Conservation (phyloP, 2,888 invertebrate genomes). For the Stegophylla sp. region DNA sequence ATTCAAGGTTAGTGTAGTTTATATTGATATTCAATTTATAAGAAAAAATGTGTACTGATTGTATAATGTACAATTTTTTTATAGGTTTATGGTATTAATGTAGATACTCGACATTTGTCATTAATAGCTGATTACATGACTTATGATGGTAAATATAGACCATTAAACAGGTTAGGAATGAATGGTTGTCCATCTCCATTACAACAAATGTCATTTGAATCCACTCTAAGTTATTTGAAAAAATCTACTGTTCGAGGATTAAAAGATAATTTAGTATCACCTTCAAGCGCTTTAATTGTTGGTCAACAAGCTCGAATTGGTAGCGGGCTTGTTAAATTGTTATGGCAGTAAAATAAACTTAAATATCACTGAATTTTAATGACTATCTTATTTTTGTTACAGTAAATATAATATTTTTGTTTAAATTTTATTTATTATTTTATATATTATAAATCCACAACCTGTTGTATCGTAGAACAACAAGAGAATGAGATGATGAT, state of each 20-base stretch:
- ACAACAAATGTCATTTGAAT: constrained; percentile 98
- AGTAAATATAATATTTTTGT: neutral
- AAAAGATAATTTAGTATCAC: constrained; percentile 78
- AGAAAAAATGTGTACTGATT: neutral
- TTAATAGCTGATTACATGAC: constrained; percentile 99
- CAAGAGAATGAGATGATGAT: no score
- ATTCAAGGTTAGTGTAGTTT: constrained; percentile 71
- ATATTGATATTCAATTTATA: neutral
- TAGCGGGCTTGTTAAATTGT: constrained; percentile 70
- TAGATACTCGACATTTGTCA: constrained; percentile 90
- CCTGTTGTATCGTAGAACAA: no score
- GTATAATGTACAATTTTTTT: constrained; percentile 21
- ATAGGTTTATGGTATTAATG: constrained; percentile 89
- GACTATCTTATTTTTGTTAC: neutral
- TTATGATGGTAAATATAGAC: constrained; percentile 85
- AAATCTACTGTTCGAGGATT: constrained; percentile 74
- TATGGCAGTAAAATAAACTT: constrained; percentile 41
- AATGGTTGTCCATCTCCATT: constrained; percentile 88
- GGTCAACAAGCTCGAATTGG: constrained; percentile 84
- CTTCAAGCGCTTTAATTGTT: constrained; percentile 85
- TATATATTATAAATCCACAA: neutral
- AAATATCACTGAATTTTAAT: neutral
- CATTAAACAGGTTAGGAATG: constrained; percentile 91
- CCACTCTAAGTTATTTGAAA: constrained; percentile 83
- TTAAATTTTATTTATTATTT: no score